Conservation (phyloP, 2,797 vertebrate species). For the Cossypha niveicapilla region DNA sequence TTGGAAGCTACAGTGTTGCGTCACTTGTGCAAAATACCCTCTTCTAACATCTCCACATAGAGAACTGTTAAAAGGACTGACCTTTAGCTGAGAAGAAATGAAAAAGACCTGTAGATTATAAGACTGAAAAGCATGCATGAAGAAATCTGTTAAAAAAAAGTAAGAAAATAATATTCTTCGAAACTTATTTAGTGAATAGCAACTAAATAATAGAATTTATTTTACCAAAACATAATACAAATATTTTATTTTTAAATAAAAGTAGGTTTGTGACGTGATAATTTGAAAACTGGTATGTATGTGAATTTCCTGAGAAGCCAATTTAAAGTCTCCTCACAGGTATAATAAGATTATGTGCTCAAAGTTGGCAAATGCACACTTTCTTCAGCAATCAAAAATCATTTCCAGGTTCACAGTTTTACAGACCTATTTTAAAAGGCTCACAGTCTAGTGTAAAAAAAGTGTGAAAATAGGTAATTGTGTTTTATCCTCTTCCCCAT, state of each 20-base stretch:
- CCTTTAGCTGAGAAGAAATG: conserved; percentile 22
- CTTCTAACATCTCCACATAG: neutral
- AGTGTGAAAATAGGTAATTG: neutral
- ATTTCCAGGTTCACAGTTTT: conserved; percentile 1
- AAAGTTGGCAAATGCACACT: neutral
- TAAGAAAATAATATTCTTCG: neutral
- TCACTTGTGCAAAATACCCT: neutral
- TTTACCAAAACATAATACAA: neutral
- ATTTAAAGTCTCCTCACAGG: neutral
- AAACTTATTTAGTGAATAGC: neutral
- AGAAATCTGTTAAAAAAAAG: neutral
- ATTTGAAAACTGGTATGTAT: neutral
- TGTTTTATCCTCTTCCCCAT: neutral
- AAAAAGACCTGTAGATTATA: neutral
- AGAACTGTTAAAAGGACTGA: conserved; percentile 28
- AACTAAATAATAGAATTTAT: neutral
- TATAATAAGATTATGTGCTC: neutral
- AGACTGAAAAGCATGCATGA: neutral
- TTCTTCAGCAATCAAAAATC: neutral
- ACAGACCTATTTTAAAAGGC: neutral
- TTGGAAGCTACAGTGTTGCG: neutral
- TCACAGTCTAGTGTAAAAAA: neutral
- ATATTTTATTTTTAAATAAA: neutral
- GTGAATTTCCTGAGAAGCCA: neutral
- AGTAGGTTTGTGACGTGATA: neutral